Percentiles rank a stretch among this genome's conserved stretches.
These are phyloP conservation scores for Bufo gargarizans DNA, from an alignment of 2,113 vertebrate species.

Conservation along the genomic window DNA sequence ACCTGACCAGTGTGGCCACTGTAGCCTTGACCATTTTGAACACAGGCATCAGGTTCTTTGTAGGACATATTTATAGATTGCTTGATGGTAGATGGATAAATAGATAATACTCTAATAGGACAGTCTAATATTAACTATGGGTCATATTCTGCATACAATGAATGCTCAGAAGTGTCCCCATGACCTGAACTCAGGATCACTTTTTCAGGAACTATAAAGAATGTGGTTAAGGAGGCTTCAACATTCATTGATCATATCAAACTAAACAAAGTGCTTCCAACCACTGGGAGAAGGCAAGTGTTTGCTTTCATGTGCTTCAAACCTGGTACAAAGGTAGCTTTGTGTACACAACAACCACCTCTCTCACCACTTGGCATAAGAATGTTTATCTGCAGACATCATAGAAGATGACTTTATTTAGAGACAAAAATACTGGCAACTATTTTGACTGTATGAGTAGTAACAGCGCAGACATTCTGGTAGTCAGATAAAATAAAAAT, in stretches of 20 bases:
- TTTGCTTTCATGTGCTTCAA: constrained; percentile 44
- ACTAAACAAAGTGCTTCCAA: constrained; percentile 44
- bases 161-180: background rate
- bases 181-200: constrained; percentile 33
- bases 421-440: background rate
- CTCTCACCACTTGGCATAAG: constrained; percentile 31
- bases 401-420: constrained; percentile 6
- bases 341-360: constrained; percentile 39
- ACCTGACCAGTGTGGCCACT: too few relatives aligned
- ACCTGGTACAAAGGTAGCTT: constrained; percentile 21
- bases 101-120: too few relatives aligned
- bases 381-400: background rate
- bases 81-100: too few relatives aligned
- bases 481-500: background rate
- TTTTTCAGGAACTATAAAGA: constrained; percentile 27
- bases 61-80: too few relatives aligned
- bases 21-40: too few relatives aligned
- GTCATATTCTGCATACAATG: background rate
- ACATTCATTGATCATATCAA: constrained; percentile 35
- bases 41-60: too few relatives aligned
- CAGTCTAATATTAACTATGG: background rate
- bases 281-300: constrained; percentile 18
- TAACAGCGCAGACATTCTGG: background rate
- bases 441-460: background rate
- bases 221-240: constrained; percentile 45